phyloP scores from a whole-genome alignment of 2,113 vertebrate genomes.

The Antechinus flavipes region DNA sequence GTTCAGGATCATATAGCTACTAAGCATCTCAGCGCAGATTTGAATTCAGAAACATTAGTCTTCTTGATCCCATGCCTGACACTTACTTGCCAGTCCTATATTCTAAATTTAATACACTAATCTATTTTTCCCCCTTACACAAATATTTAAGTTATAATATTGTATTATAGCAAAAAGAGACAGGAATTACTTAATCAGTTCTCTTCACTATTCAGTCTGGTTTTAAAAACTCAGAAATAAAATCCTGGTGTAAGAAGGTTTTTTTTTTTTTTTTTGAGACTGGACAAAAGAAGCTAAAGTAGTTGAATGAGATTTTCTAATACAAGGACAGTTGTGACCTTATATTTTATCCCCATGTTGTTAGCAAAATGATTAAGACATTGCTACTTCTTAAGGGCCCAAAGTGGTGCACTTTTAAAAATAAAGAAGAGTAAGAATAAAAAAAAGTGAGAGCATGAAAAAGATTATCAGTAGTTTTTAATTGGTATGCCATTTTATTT shows the following conservation, averaged over 20 bases:
- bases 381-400: background rate
- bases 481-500: slow-evolving; percentile 17
- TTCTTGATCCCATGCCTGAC: background rate
- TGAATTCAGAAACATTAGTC: background rate
- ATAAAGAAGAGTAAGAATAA: background rate
- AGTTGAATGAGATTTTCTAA: background rate
- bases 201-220: background rate
- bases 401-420: background rate
- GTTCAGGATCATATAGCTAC: background rate
- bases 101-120: background rate
- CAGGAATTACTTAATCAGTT: background rate
- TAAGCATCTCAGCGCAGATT: background rate
- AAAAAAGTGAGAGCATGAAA: background rate
- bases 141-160: background rate
- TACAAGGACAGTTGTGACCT: background rate
- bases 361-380: background rate
- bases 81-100: background rate
- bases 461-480: background rate
- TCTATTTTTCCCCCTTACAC: background rate
- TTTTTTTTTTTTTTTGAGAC: background rate
- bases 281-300: background rate
- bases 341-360: background rate
- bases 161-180: background rate
- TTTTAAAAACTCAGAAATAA: background rate
- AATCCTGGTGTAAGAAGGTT: background rate